Evolutionary conservation across 1,140 invertebrate species (phyloP).

Genomic region (Thalassaphorura encarpata): DNA sequence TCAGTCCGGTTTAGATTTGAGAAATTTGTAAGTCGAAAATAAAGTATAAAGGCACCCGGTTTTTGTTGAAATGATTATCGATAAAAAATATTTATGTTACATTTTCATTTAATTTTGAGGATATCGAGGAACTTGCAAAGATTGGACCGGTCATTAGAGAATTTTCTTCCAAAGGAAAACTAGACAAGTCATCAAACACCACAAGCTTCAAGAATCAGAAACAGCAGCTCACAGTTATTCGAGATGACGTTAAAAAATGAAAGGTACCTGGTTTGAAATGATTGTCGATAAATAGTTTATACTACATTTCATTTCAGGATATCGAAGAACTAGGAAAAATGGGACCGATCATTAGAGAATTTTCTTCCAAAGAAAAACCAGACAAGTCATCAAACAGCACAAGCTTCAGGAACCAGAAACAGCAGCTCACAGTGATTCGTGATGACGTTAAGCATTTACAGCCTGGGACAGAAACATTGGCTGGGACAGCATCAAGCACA

Average conservation of each 20-base stretch:
- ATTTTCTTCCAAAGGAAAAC: not conserved
- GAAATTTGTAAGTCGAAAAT: constrained; percentile 13
- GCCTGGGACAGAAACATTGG: constrained; percentile 5
- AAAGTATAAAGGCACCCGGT: not conserved
- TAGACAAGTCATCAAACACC: too few species aligned
- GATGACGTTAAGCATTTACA: constrained; percentile 31
- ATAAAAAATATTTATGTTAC: too few species aligned
- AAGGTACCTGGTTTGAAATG: constrained; percentile 10
- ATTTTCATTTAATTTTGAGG: not conserved
- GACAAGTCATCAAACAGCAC: too few species aligned
- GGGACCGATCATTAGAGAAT: constrained; percentile 18
- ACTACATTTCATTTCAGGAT: constrained; percentile 34
- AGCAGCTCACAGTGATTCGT: too few species aligned
- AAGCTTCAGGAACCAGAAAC: too few species aligned
- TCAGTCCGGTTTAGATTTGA: constrained; percentile 23
- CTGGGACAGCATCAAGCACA: not conserved
- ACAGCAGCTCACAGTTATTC: too few species aligned
- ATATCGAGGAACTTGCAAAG: not conserved
- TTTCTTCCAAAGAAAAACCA: constrained; percentile 1
- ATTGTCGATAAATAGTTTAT: constrained; percentile 36
- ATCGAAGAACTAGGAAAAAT: constrained; percentile 51
- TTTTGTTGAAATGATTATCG: not conserved
- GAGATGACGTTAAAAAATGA: constrained; percentile 31
- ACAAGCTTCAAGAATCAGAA: too few species aligned
- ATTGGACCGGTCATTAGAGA: not conserved